Conservation (phyloP, 2,797 vertebrate genomes). For the Glossophaga mutica region DNA sequence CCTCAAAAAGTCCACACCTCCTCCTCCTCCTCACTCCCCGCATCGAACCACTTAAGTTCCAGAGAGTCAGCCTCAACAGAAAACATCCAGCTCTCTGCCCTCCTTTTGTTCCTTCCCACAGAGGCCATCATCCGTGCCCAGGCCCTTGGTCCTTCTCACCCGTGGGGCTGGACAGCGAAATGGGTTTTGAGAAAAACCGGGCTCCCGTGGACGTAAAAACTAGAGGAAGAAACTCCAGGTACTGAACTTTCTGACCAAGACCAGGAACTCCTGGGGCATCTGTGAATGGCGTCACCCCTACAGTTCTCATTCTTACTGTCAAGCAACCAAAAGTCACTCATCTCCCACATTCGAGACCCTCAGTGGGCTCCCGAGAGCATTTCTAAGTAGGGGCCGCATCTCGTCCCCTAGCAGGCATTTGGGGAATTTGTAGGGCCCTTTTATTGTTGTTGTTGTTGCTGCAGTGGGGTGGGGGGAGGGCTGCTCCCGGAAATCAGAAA, state of each 20-base stretch:
- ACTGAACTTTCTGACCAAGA: background rate
- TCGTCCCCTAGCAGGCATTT: background rate
- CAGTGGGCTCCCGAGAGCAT: background rate
- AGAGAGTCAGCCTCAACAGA: background rate
- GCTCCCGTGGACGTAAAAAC: background rate
- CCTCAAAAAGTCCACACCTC: background rate
- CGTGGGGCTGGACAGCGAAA: background rate
- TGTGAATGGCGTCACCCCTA: background rate
- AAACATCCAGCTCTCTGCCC: background rate
- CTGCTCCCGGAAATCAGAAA: background rate
- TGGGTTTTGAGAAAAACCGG: background rate
- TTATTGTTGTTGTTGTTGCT: background rate
- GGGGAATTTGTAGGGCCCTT: background rate
- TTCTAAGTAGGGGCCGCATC: background rate
- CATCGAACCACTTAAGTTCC: background rate
- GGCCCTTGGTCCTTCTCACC: background rate
- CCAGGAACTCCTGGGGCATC: background rate
- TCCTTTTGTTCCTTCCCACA: background rate
- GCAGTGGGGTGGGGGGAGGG: fast-evolving
- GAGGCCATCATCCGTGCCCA: fast-evolving
- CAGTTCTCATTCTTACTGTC: background rate
- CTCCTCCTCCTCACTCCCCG: background rate
- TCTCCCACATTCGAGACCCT: background rate
- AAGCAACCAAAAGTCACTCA: background rate
- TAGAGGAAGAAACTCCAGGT: background rate